Evolutionary conservation across 2,113 vertebrate species (phyloP).

Genomic region (Oreocharis arfaki): DNA sequence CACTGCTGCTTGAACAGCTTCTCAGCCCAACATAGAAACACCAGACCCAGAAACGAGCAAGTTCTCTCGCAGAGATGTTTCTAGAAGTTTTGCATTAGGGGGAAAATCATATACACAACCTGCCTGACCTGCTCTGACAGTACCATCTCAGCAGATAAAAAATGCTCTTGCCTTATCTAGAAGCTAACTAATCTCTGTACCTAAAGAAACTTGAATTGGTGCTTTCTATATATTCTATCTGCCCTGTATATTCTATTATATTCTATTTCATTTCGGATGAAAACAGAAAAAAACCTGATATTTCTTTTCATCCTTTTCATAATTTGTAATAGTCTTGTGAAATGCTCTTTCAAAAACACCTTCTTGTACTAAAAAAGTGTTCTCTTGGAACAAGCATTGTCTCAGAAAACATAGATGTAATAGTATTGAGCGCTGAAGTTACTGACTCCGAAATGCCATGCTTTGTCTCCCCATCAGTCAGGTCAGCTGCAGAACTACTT

Average conservation of each 20-base stretch:
- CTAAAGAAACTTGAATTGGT: background rate
- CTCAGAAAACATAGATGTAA: rapidly evolving
- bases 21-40: background rate
- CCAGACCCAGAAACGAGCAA: background rate
- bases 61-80: background rate
- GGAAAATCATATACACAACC: background rate
- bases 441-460: background rate
- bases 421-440: background rate
- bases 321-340: background rate
- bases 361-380: background rate
- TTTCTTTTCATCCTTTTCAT: background rate
- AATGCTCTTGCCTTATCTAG: background rate
- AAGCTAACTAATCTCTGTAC: background rate
- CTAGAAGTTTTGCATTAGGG: background rate
- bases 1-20: background rate
- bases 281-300: background rate
- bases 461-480: background rate
- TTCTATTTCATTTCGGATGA: background rate
- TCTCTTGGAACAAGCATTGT: background rate
- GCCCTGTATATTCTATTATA: background rate
- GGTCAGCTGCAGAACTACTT: background rate
- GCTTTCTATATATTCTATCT: background rate
- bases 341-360: background rate
- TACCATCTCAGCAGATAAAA: background rate
- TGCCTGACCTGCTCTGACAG: background rate